Evolutionary conservation across 2,888 invertebrate genomes (phyloP).

Genomic region (Harpagoxenus sublaevis): DNA sequence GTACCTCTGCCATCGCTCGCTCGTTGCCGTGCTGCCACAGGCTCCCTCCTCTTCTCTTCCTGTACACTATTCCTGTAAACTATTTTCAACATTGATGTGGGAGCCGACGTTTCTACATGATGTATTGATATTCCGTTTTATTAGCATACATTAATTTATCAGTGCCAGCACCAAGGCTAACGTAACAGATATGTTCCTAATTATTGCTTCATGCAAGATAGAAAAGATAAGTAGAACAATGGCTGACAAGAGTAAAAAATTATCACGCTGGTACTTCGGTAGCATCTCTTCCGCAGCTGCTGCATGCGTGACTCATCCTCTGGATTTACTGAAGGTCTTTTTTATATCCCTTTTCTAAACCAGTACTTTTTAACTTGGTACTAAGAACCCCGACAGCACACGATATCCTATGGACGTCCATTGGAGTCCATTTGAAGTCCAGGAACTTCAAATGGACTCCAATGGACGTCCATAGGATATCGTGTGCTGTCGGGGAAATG

Average conservation of each 20-base stretch:
- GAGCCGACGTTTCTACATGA: background rate
- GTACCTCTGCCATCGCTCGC: too few relatives aligned
- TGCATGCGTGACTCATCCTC: conserved; percentile 98
- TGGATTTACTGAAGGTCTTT: conserved; percentile 97
- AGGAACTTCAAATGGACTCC: too few relatives aligned
- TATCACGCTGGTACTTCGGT: conserved; percentile 98
- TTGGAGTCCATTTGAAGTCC: too few relatives aligned
- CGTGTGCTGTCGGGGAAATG: background rate
- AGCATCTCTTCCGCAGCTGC: conserved; percentile 98
- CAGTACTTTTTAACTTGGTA: background rate
- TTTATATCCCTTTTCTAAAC: conserved; percentile 1
- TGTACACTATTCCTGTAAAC: background rate
- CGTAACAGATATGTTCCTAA: conserved; percentile 20
- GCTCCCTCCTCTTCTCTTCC: background rate
- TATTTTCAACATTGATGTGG: background rate
- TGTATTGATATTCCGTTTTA: background rate
- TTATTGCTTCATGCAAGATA: conserved; percentile 15
- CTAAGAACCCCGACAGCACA: background rate
- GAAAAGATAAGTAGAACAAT: conserved; percentile 54
- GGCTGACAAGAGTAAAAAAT: conserved; percentile 82
- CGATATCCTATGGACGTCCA: too few relatives aligned
- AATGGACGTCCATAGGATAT: too few relatives aligned
- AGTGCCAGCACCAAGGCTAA: background rate
- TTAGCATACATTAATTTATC: background rate
- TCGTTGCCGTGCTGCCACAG: too few relatives aligned